Base-by-base conservation (phyloP, 2,797 vertebrate genomes). In the Cheirogaleus major region DNA sequence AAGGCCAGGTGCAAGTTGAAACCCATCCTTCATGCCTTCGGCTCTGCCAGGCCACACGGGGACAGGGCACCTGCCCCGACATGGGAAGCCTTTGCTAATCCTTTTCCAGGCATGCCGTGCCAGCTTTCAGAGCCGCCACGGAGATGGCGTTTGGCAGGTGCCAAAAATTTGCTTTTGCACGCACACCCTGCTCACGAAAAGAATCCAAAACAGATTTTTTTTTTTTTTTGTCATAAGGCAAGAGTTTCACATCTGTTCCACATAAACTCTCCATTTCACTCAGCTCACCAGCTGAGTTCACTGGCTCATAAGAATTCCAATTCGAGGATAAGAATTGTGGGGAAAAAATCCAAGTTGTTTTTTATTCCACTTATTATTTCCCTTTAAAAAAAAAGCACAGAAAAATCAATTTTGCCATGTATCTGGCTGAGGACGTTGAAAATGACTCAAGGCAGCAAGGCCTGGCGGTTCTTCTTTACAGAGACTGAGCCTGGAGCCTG, bases 261-360 rank as follows among this genome's bases (percentile, higher is more conserved):
- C 20, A 17, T 11, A 48, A 76, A 52, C n/a, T 18, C 43, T 89
- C 57, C 30, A 4, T 27, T 50, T 35, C 9, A 23, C 30, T 72
- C 43, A 59, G 48, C 43, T 72, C 5, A 2, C 48, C 70, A 70
- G 11, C 14, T 35, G 1, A 65, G 13, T 43, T 6, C 89, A 48
- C 50, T 73, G 45, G 22, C 80, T 82, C 86, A 63, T 32, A 17
- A 81, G 55, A 95, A 88, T 70, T 94, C 69, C 83, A 89, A 20
- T 72, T 93, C 22, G 1, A 48, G 35, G 22, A 91, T 55, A 75
- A 84, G 61, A 78, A 75, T 50, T 85, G 55, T 48, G 55, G 57
- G 23, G 27, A 1, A 84, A 82, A 43, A 82, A 75, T 55, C 38
- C 35, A 72, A 82, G 14, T 18, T 78, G 9, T 61, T 83, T 67